Evolutionary conservation across 2,113 vertebrate species (phyloP), one percentile per base, ranked within the genome.

Genomic region (Thalassarche chlororhynchos): DNA sequence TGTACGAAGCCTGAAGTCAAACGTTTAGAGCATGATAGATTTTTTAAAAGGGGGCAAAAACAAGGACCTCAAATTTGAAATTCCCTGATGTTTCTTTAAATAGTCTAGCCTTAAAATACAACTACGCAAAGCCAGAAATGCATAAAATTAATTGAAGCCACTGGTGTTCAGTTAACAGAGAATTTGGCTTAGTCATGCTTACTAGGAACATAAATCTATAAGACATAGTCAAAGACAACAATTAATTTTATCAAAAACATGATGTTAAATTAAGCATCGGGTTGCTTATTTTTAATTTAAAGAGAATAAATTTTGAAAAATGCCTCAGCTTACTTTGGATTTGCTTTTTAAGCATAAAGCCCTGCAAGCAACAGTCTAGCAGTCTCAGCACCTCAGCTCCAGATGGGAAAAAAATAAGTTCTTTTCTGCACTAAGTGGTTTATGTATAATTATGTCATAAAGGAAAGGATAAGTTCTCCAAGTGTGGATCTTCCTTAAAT

Each of bases 251-350:
- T 86, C 1, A 9, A 74, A 88, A 65, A 3, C 9, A n/a, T 40
- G 93, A 83, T 17, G 26, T 55, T 85, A 91, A 87, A 92, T 62
- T 74, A 89, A 88, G 49, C n/a, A 47, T 34, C 7, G 8, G 10
- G 40, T 79, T 87, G n/a, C n/a, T 95, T 88, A 34, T 75, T 92
- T 94, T 90, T 85, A 88, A 68, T 86, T 88, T 61, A 51, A 62
- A 47, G 51, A 24, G 20, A 42, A 62, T 26, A 52, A 49, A 42
- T 62, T 44, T 77, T 92, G 75, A 74, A 71, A 88, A 87, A 69
- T 66, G 34, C 31, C 25, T 28, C 46, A 57, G 31, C 47, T 80
- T 85, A 17, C 54, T 86, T 60, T 49, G n/a, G 28, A 77, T 80
- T 89, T 85, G 49, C 44, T 90, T 76, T 71, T 80, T 82, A 75